Base-by-base conservation (phyloP, 2,888 invertebrate genomes). In the Margaritifera margaritifera region DNA sequence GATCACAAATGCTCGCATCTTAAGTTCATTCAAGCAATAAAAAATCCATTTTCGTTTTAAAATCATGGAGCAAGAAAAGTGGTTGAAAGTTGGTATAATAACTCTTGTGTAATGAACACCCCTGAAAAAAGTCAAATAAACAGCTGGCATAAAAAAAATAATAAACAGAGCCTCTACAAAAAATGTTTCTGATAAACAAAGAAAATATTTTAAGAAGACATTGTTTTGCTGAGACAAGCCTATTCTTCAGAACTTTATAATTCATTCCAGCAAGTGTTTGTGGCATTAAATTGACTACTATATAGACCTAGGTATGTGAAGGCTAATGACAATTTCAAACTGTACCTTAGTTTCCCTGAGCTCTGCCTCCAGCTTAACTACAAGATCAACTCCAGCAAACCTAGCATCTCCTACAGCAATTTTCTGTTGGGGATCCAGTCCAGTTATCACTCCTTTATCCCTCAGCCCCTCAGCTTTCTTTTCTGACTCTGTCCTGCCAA, bases 401-500 rank as follows among this genome's bases (percentile, higher is more conserved):
- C 76, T 79, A 42, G 69, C 71, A 59, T 80, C 80, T 25, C 83
- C 86, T 19, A 79, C 82, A 11, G 85, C 83, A 55, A 86, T 81
- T 63, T 83, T 81, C 72, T 86, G 84, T 70, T 87, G 86, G 1
- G 79, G 84, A n/a, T 76, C 80, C 50, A 82, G 71, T 42, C 84
- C 79, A 6, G 86, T 86, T 51, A 86, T 86, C 24, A 85, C 64
- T 2, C 86, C 87, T 64, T 86, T 84, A 66, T 82, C 83, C 63
- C 75, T 78, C 53, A 83, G 77, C 66, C 83, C 83, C 22, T 78
- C 72, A 55, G 86, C 87, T 61, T 84, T 83, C 62, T 80, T 77
- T 64, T 86, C 85, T 42, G 87, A 71, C 70, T 84, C 77, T 20
- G 80, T 78, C 66, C 85, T 85, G 63, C 42, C 42, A 42, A 42